A percentile compares a stretch with the other conserved stretches of the same genome.
Evolutionary conservation across 2,797 vertebrate species (phyloP).

Genomic region (Graptemys geographica): DNA sequence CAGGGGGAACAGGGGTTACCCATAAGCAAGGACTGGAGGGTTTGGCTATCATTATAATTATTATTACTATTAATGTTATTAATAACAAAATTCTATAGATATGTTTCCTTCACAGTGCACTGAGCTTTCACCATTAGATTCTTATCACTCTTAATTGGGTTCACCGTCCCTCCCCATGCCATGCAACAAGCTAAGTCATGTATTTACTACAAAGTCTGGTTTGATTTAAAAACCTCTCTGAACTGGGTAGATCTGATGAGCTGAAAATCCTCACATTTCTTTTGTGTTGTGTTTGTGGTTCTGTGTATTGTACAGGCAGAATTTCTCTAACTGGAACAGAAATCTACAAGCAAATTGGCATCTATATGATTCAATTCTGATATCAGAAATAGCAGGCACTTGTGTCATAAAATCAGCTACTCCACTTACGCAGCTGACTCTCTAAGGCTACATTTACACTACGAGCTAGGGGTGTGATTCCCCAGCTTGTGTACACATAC

Average conservation of each 20-base stretch:
- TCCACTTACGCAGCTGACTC: not conserved
- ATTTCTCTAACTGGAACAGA: not conserved
- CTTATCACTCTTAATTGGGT: not conserved
- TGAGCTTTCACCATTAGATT: not conserved
- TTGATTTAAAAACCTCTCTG: not conserved
- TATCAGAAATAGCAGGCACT: not conserved
- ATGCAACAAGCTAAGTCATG: not conserved
- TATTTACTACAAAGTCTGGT: not conserved
- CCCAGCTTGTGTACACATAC: not conserved
- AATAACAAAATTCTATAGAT: not conserved
- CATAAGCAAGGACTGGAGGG: not conserved
- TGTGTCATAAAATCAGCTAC: not conserved
- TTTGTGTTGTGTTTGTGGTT: not conserved
- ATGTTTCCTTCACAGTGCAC: not conserved
- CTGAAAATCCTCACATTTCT: not conserved
- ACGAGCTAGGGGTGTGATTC: not conserved
- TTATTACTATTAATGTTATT: not conserved
- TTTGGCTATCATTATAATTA: not conserved
- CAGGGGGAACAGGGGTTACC: not conserved
- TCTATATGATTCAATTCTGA: not conserved
- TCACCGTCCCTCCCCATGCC: not conserved
- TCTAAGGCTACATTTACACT: not conserved
- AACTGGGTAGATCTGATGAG: not conserved
- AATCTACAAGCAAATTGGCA: not conserved
- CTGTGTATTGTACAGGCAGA: accelerated